These are phyloP conservation scores for Erannis defoliaria DNA, from an alignment of 2,888 invertebrate genomes.

Conservation along the genomic window DNA sequence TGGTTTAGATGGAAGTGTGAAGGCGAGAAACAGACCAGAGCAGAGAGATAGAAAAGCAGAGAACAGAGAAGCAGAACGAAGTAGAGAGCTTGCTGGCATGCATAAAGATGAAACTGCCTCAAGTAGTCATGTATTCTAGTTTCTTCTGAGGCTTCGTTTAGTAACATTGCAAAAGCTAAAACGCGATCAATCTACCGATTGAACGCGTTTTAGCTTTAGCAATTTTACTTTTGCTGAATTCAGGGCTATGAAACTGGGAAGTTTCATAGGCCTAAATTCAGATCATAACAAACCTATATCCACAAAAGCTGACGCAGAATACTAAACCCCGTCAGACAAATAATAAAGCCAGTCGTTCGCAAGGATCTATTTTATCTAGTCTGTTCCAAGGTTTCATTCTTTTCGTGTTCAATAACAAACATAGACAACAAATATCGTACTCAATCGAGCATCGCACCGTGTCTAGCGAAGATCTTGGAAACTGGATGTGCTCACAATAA, in stretches of 20 bases:
- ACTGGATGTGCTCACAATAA: background rate
- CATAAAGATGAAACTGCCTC: too few relatives aligned
- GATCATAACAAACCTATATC: conserved; percentile 14
- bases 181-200: too few relatives aligned
- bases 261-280: conserved; percentile 1
- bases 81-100: too few relatives aligned
- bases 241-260: background rate
- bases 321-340: conserved; percentile 12
- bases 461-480: conserved; percentile 6
- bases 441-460: conserved; percentile 13
- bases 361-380: conserved; percentile 27
- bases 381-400: conserved; percentile 16
- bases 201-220: too few relatives aligned
- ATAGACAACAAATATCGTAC: conserved; percentile 22
- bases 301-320: conserved; percentile 14
- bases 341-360: conserved; percentile 24
- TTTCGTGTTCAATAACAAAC: conserved; percentile 27
- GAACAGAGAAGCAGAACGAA: too few relatives aligned
- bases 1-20: too few relatives aligned
- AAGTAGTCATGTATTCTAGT: too few relatives aligned
- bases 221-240: too few relatives aligned
- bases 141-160: too few relatives aligned
- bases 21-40: too few relatives aligned
- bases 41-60: too few relatives aligned
- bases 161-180: too few relatives aligned